Evolutionary conservation across 2,888 invertebrate species (phyloP).

Genomic region (Agapostemon virescens): DNA sequence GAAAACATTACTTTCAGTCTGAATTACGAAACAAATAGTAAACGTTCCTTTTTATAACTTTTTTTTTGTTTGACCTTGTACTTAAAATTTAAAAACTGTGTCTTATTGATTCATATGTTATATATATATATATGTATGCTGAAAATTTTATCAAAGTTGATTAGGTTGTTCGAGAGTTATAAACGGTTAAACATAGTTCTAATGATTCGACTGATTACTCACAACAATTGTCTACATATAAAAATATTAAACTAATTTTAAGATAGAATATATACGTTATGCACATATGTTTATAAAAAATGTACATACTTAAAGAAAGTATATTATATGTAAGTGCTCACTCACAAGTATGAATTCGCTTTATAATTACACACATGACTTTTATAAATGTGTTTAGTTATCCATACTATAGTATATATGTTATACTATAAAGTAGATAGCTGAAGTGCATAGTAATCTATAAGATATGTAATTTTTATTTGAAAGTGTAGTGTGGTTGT

Average conservation of each 20-base stretch:
- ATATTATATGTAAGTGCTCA: neutral
- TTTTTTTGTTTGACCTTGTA: neutral
- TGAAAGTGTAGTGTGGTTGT: neutral
- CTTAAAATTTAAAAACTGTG: neutral
- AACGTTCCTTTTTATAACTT: neutral
- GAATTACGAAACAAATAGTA: neutral
- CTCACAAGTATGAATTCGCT: neutral
- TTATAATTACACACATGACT: neutral
- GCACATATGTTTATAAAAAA: neutral
- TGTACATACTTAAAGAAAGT: neutral
- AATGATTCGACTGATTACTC: neutral
- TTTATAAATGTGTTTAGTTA: neutral
- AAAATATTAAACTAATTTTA: conserved; percentile 13
- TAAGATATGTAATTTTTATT: neutral
- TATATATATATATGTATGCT: neutral
- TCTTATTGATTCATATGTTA: neutral
- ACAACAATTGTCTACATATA: neutral
- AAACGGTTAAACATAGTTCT: neutral
- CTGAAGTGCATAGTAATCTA: neutral
- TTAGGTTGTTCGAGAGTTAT: neutral
- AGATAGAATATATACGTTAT: neutral
- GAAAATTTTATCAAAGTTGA: neutral
- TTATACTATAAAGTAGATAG: neutral
- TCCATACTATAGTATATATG: neutral
- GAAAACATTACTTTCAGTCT: neutral